These are phyloP conservation scores for Micronisus gabar DNA, from an alignment of 2,113 vertebrate genomes.

Conservation along the genomic window DNA sequence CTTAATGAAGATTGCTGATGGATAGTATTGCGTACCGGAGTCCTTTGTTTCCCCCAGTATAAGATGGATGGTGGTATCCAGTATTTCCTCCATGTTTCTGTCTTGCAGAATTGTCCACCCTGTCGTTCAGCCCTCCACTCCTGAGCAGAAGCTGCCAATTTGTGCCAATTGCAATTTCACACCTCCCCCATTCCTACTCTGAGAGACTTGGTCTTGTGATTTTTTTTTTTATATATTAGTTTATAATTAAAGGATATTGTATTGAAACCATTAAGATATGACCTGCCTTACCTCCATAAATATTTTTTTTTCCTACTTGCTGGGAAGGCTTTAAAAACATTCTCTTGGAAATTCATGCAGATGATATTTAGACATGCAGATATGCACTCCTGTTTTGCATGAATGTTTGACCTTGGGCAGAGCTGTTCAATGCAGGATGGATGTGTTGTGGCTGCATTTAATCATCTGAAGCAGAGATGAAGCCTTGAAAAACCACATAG, in stretches of 20 bases:
- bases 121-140: neutral
- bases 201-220: neutral
- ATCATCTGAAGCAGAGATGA: constrained; percentile 67
- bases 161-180: constrained; percentile 9
- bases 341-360: constrained; percentile 32
- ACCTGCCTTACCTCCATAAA: constrained; percentile 46
- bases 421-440: constrained; percentile 56
- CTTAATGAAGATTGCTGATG: constrained; percentile 43
- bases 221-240: neutral
- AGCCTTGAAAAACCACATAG: constrained; percentile 59
- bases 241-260: constrained; percentile 46
- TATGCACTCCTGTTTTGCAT: constrained; percentile 60
- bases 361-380: constrained; percentile 64
- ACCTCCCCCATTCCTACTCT: neutral
- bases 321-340: constrained; percentile 20
- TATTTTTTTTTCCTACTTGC: neutral
- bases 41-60: constrained; percentile 12
- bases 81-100: neutral
- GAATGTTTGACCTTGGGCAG: constrained; percentile 75
- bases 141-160: constrained; percentile 28
- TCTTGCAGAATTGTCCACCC: neutral
- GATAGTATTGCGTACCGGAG: neutral
- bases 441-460: constrained; percentile 68
- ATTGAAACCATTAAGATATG: neutral
- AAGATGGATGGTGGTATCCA: neutral